A percentile compares a stretch with the other conserved stretches of the same genome.
phyloP scores from a whole-genome alignment of 2,888 invertebrate genomes.

The Cosmorhoe ocellata region DNA sequence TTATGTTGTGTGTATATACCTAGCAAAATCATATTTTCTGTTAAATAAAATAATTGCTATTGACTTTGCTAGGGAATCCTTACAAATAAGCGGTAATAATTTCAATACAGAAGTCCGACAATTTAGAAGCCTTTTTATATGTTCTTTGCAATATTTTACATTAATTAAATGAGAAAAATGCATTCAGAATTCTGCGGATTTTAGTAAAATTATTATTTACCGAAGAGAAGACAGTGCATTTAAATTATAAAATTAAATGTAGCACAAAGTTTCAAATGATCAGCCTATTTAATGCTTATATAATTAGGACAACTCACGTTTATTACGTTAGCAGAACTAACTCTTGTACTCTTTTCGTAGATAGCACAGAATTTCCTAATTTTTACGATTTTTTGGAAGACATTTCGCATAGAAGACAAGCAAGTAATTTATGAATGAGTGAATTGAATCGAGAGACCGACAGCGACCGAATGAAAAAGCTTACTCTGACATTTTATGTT shows the following conservation, averaged over 20 bases:
- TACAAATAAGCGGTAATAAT: slow-evolving; percentile 1
- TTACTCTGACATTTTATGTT: too few species aligned
- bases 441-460: not conserved
- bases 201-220: too few species aligned
- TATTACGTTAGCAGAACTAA: not conserved
- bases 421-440: slow-evolving; percentile 1
- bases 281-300: not conserved
- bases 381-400: slow-evolving; percentile 29
- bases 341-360: slow-evolving; percentile 5
- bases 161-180: too few species aligned
- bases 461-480: not conserved
- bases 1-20: too few species aligned
- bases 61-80: slow-evolving; percentile 6
- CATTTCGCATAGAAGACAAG: slow-evolving; percentile 25
- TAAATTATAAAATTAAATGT: not conserved
- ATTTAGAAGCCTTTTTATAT: not conserved
- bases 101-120: not conserved
- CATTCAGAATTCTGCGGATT: too few species aligned
- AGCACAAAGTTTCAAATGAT: not conserved
- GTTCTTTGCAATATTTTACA: too few species aligned
- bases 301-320: slow-evolving; percentile 10
- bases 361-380: slow-evolving; percentile 21
- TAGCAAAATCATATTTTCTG: too few species aligned
- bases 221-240: too few species aligned
- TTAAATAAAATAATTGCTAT: too few species aligned